phyloP scores from a whole-genome alignment of 2,888 invertebrate species.

The Caenorhabditis uteleia region DNA sequence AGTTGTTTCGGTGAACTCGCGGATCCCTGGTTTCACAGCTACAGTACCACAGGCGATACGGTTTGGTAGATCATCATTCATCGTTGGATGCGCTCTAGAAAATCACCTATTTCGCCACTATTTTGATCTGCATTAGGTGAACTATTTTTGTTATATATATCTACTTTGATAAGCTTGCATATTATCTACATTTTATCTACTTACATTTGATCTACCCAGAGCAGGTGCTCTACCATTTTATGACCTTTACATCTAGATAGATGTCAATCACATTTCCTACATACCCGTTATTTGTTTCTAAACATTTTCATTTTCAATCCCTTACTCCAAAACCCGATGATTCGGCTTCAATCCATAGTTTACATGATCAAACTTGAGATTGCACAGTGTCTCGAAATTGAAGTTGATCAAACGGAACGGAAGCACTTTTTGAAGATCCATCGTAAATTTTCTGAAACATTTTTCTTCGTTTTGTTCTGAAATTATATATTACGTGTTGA shows the following conservation, averaged over 20 bases:
- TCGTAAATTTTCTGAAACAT: slow-evolving; percentile 22
- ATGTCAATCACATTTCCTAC: too few species aligned
- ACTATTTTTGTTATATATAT: too few species aligned
- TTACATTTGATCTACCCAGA: too few species aligned
- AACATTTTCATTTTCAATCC: too few species aligned
- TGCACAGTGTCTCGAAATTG: slow-evolving; percentile 33
- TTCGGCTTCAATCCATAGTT: slow-evolving; percentile 71
- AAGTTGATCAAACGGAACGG: slow-evolving; percentile 23
- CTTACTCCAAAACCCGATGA: slow-evolving; percentile 59
- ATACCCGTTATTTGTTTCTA: too few species aligned
- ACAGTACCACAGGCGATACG: slow-evolving; percentile 70
- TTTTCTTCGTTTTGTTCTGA: neutral
- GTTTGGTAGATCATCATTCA: slow-evolving; percentile 72
- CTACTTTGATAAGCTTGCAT: too few species aligned
- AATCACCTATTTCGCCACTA: too few species aligned
- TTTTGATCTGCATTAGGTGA: neutral
- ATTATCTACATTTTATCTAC: too few species aligned
- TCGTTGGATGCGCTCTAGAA: slow-evolving; percentile 56
- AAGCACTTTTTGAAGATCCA: slow-evolving; percentile 12
- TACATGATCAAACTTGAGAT: slow-evolving; percentile 67
- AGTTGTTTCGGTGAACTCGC: slow-evolving; percentile 44
- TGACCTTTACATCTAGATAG: too few species aligned
- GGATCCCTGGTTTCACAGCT: slow-evolving; percentile 54
- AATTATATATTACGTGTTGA: slow-evolving; percentile 32
- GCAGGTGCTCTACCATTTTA: too few species aligned